Base-by-base conservation (phyloP, 1,140 invertebrate species). In the Lucilia sericata region DNA sequence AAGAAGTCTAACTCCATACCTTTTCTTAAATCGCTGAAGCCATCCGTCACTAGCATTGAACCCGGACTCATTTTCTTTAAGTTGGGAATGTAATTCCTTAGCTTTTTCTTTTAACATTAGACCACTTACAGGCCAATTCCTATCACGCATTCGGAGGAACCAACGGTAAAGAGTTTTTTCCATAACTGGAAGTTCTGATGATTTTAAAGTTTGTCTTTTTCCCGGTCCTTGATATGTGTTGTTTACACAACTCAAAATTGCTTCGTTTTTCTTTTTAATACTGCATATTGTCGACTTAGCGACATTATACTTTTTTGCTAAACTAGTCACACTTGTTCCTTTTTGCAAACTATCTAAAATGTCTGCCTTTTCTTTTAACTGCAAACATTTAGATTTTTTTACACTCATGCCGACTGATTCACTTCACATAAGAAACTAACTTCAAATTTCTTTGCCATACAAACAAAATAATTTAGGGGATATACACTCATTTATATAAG, bases 21-120 rank as follows among this genome's bases (percentile, higher is more conserved):
- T 80, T 80, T 36, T n/a, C 8, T 80, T 80, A 80, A 80, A 80
- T 47, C 76, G 25, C 76, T 47, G 36, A 17, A 36, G 76, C 36
- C 30, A 49, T 49, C 76, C 36, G 17, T 80, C 42, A 80, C 76
- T 80, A 80, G 76, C 76, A 80, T 80, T 80, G 76, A 80, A 47
- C 17, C 36, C 76, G 17, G 36, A 14, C 13, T 13, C 36, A 12
- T n/a, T 80, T 49, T 47, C 76, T 36, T 80, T 49, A 80, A 80
- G 34, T 80, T 42, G 34, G 14, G 76, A 80, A 80, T 80, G 36
- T n/a, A 80, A 49, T 80, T 80, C 36, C 36, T 80, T 47, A n/a
- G 76, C 76, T 21, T 80, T 80, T 80, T 47, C 7, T n/a, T 51
- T 80, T 49, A 80, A 36, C 76, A 80, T 80, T 47, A 47, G 12